A percentile compares a stretch with the other conserved stretches of the same genome.
These are phyloP conservation scores for Tarsius wallacei DNA, from an alignment of 2,797 vertebrate genomes.

Conservation along the genomic window DNA sequence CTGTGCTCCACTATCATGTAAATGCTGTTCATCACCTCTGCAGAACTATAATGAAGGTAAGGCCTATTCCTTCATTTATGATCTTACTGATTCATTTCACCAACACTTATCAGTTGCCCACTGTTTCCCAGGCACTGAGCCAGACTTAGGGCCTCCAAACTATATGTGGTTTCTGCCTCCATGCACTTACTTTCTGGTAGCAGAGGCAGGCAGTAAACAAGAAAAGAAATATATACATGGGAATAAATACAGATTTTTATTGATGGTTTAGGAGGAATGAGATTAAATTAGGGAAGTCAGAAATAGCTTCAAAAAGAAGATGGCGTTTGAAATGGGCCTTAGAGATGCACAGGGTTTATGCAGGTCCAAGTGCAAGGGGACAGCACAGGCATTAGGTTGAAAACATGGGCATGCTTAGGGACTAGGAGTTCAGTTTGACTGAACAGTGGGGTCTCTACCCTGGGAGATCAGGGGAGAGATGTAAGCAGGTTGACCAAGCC, in stretches of 20 bases:
- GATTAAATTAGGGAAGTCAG: slow-evolving; percentile 24
- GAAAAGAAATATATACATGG: background rate
- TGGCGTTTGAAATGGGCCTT: background rate
- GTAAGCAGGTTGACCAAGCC: background rate
- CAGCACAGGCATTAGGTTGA: too few relatives aligned
- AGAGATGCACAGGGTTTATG: background rate
- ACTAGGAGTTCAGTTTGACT: background rate
- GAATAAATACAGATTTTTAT: background rate
- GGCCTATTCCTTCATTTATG: background rate
- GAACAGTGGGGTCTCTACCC: background rate
- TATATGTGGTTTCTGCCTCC: background rate
- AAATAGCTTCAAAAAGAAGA: slow-evolving; percentile 12
- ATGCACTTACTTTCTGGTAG: background rate
- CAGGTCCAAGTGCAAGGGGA: background rate
- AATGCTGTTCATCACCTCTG: background rate
- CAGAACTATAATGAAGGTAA: background rate
- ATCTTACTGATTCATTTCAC: background rate
- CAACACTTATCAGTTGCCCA: background rate
- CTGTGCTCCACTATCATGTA: background rate
- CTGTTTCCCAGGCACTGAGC: background rate
- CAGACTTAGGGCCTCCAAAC: background rate
- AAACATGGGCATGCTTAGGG: background rate
- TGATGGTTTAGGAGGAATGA: background rate
- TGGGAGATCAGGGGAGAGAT: background rate
- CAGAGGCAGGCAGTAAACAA: background rate